These are phyloP conservation scores for Hypotaenidia okinawae DNA, from an alignment of 2,797 vertebrate genomes.

Conservation along the genomic window DNA sequence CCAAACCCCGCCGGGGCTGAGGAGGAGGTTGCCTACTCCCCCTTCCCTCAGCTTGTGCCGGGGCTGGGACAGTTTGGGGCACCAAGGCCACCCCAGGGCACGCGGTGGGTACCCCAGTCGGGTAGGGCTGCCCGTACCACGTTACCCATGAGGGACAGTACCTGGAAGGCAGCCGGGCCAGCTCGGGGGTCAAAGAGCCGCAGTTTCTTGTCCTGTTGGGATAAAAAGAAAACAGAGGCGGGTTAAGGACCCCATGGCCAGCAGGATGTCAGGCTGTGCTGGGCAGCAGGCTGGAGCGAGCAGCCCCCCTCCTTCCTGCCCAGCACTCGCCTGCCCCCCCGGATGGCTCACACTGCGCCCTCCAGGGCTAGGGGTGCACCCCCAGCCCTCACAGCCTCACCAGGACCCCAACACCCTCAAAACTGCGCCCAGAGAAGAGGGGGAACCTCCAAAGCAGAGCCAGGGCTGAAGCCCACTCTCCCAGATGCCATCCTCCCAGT, in stretches of 20 bases:
- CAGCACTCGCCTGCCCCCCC: not conserved
- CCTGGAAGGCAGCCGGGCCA: constrained; percentile 85
- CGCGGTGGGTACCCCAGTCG: accelerated
- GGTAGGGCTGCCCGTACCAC: not conserved
- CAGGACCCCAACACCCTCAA: accelerated
- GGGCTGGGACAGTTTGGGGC: not conserved
- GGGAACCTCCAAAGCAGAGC: not conserved
- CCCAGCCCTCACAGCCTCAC: not conserved
- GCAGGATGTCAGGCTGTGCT: not conserved
- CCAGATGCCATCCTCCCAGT: not conserved
- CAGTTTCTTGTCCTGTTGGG: constrained; percentile 90
- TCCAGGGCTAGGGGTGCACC: not conserved
- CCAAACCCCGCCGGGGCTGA: accelerated
- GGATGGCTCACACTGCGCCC: not conserved
- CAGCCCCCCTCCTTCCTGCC: not conserved
- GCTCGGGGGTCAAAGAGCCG: constrained; percentile 91
- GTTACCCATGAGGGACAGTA: constrained; percentile 18
- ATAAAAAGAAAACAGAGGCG: not conserved
- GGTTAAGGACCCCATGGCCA: constrained; percentile 16
- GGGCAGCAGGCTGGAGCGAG: not conserved
- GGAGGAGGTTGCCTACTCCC: not conserved
- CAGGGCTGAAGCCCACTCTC: not conserved
- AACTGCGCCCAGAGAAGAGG: not conserved
- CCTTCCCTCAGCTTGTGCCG: not conserved
- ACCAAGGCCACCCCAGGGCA: not conserved